phyloP scores from a whole-genome alignment of 1,140 invertebrate genomes.

The Akabosia matsudoensis region DNA sequence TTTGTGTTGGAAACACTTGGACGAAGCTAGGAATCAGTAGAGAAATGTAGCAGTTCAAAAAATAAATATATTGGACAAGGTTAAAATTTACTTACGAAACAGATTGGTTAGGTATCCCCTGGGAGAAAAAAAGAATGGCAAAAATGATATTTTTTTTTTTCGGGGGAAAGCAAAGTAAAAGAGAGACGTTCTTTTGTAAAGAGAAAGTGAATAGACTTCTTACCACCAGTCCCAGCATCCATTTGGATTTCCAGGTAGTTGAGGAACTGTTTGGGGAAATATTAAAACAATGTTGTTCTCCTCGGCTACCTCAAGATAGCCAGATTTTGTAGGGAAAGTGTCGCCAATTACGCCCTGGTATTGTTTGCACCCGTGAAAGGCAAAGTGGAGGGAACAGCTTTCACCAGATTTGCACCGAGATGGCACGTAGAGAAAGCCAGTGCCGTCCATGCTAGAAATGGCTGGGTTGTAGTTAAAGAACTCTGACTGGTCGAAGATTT shows the following conservation, averaged over 20 bases:
- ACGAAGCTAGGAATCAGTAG: too few species aligned
- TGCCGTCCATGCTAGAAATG: slow-evolving; percentile 49
- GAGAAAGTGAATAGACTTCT: neutral
- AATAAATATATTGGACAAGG: neutral
- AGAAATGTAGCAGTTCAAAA: too few species aligned
- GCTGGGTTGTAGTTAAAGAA: slow-evolving; percentile 49
- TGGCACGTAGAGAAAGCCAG: slow-evolving; percentile 52
- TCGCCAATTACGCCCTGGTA: slow-evolving; percentile 48
- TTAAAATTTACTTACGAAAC: slow-evolving; percentile 32
- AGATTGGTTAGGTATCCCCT: slow-evolving; percentile 35
- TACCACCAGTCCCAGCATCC: slow-evolving; percentile 55
- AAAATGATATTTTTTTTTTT: neutral
- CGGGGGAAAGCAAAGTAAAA: neutral
- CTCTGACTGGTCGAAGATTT: slow-evolving; percentile 50
- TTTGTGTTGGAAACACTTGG: too few species aligned
- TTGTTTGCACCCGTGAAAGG: slow-evolving; percentile 53
- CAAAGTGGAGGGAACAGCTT: slow-evolving; percentile 52
- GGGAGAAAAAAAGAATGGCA: neutral
- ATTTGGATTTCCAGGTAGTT: slow-evolving; percentile 49
- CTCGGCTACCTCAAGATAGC: slow-evolving; percentile 54
- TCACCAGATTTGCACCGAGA: slow-evolving; percentile 47
- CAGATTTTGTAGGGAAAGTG: slow-evolving; percentile 50
- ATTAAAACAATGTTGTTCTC: slow-evolving; percentile 54
- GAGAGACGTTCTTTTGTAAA: neutral
- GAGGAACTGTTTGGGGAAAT: slow-evolving; percentile 52